phyloP scores from a whole-genome alignment of 2,888 invertebrate species.

The Tolmerus cingulatus region DNA sequence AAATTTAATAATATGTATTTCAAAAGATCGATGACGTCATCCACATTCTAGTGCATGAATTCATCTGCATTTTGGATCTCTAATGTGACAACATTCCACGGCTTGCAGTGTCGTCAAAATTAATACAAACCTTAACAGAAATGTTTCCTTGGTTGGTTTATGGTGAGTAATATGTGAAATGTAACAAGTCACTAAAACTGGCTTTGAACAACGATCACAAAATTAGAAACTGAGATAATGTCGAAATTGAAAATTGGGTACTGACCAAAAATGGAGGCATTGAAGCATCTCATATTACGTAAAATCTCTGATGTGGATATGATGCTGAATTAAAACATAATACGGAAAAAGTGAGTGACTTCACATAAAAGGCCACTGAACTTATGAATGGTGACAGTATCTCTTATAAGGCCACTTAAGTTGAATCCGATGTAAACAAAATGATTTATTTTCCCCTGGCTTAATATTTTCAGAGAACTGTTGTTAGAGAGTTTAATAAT shows the following conservation, averaged over 20 bases:
- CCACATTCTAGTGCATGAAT: background rate
- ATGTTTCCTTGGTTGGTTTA: background rate
- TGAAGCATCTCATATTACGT: slow-evolving; percentile 20
- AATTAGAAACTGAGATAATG: background rate
- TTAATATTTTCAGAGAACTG: background rate
- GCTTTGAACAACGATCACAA: background rate
- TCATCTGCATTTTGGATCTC: background rate
- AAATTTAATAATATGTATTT: background rate
- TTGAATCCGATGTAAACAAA: background rate
- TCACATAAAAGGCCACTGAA: slow-evolving; percentile 16
- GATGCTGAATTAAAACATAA: background rate
- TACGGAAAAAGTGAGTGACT: background rate
- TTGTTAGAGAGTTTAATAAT: background rate
- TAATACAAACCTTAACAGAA: background rate
- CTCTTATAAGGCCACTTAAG: background rate
- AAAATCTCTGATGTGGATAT: background rate
- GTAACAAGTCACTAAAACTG: background rate
- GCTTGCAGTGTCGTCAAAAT: background rate
- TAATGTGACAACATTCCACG: background rate
- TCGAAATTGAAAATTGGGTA: slow-evolving; percentile 5
- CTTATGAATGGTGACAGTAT: background rate
- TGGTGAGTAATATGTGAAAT: background rate
- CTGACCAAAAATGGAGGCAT: background rate
- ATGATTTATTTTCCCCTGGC: background rate
- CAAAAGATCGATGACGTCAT: background rate